Evolutionary conservation across 2,797 vertebrate species (phyloP), one percentile per base, ranked within the genome.

Genomic region (Cephalopachus bancanus): DNA sequence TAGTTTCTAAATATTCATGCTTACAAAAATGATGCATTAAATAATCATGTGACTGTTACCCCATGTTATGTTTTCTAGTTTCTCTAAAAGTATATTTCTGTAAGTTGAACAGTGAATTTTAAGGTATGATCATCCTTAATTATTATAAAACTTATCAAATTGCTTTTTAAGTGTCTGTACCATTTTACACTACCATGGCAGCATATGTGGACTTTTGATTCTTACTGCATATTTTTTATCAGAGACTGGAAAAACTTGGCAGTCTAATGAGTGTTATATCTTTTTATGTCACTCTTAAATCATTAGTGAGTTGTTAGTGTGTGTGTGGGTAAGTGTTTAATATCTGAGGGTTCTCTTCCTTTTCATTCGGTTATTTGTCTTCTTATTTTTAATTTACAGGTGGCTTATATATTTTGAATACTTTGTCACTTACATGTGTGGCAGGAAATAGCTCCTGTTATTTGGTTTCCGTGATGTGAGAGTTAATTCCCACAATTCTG

Each of bases 71-170:
- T 71, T 95, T 85, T 55, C 80, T 76, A 49, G 78, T 69, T 91
- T 83, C n/a, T 88, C 12, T 84, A 59, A 83, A 26, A 17, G 44
- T 78, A 89, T 53, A 53, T 76, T 78, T 20, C 3, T 83, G 26
- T 11, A 81, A 76, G 76, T 72, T 67, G 51, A 69, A 76, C 26
- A 90, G 9, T 72, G 86, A 33, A 55, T 85, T 3, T 81, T 76
- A 92, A 83, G 72, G 11, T 60, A 37, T 16, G n/a, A 96, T 83
- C 3, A 94, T 83, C 28, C 57, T 86, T 92, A 78, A 26, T 24
- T 51, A 60, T 53, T 91, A 15, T 19, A 92, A 92, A 83, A 22
- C 19, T 81, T 95, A 37, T 37, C n/a, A 37, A 92, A 92, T 83
- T 94, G 62, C 20, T 87, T 92, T 83, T 59, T 79, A 90, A 78